Evolutionary conservation across 2,113 vertebrate species (phyloP).

Genomic region (Dermatemys mawii): DNA sequence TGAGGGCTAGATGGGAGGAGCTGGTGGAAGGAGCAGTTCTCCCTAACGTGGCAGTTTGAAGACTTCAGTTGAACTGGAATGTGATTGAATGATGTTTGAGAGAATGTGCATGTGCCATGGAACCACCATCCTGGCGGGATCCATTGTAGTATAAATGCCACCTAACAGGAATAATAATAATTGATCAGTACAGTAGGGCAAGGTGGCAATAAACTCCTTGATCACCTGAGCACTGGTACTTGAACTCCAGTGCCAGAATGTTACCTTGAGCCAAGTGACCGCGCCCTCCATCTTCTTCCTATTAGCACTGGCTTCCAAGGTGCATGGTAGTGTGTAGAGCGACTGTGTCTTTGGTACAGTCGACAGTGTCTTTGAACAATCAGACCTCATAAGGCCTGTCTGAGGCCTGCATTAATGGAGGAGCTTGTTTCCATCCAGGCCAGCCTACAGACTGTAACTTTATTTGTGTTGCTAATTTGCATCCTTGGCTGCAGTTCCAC

Average conservation of each 20-base stretch:
- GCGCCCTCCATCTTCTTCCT: no score
- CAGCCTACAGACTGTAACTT: background rate
- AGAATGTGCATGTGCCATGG: background rate
- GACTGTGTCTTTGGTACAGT: background rate
- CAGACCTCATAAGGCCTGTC: background rate
- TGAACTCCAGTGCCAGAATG: no score
- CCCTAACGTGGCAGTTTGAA: background rate
- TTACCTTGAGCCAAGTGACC: no score
- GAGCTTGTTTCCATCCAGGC: background rate
- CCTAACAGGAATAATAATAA: background rate
- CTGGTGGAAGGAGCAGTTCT: background rate
- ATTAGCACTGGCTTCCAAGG: background rate
- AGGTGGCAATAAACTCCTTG: no score
- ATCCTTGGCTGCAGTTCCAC: background rate
- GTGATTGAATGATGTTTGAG: background rate
- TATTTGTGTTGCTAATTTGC: background rate
- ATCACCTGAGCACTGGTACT: no score
- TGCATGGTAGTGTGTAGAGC: background rate
- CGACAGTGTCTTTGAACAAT: background rate
- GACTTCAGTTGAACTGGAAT: background rate
- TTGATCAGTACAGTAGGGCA: background rate
- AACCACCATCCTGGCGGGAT: no score
- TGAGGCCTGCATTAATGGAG: background rate
- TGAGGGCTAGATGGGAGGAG: background rate
- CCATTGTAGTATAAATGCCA: no score